Conservation (phyloP, 2,888 invertebrate genomes). For the Exocentrus adspersus region DNA sequence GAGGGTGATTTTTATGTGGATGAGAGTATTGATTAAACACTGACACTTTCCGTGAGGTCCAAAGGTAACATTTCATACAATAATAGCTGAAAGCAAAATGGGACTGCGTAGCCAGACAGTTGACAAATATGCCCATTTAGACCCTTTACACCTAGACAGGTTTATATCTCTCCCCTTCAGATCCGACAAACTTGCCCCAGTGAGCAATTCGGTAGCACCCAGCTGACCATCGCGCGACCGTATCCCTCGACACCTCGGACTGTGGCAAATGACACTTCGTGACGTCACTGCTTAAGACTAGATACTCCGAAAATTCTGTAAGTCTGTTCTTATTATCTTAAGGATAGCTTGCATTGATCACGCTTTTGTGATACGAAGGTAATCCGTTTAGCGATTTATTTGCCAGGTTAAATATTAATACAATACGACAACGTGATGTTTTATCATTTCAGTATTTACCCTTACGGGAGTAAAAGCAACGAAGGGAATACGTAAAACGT, state of each 20-base stretch:
- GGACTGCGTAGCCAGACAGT: constrained; percentile 46
- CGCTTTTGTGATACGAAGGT: background rate
- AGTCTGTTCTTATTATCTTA: constrained; percentile 49
- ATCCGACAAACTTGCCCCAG: constrained; percentile 28
- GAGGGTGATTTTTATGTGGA: background rate
- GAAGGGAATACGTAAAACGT: background rate
- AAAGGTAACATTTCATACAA: constrained; percentile 38
- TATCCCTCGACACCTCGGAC: constrained; percentile 38
- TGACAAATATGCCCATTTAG: constrained; percentile 57
- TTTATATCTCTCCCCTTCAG: constrained; percentile 48
- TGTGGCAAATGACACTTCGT: constrained; percentile 45
- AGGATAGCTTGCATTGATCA: constrained; percentile 32
- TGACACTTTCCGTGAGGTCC: background rate
- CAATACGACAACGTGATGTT: too few species aligned
- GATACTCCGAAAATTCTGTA: constrained; percentile 42
- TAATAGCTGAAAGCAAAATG: constrained; percentile 28
- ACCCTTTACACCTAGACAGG: constrained; percentile 53
- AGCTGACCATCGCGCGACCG: constrained; percentile 34
- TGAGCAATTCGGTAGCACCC: constrained; percentile 37
- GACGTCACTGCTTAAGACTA: constrained; percentile 45
- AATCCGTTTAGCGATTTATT: background rate
- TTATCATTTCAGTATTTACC: background rate
- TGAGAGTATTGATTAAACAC: constrained; percentile 1
- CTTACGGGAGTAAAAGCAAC: background rate
- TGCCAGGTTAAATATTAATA: background rate